These are phyloP conservation scores for Imbricaverruca yamaguchii DNA, from an alignment of 2,888 invertebrate species.

Conservation along the genomic window DNA sequence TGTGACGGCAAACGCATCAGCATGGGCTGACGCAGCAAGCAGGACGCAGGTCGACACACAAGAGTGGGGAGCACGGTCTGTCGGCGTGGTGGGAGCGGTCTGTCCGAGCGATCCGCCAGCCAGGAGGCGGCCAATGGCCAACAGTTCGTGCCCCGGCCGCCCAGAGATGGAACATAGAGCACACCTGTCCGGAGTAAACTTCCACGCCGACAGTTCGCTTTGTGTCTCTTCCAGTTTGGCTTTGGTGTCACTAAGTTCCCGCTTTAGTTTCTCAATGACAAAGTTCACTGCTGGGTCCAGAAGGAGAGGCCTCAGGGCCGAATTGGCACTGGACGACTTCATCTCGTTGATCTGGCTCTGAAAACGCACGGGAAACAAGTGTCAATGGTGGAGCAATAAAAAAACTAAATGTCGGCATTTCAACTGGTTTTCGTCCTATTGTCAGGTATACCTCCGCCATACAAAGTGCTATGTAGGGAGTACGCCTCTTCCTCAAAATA, in stretches of 20 bases:
- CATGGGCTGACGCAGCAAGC: too few relatives aligned
- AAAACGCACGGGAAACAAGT: constrained; percentile 29
- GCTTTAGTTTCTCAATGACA: constrained; percentile 78
- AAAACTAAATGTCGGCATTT: neutral
- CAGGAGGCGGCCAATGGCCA: too few relatives aligned
- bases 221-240: constrained; percentile 92
- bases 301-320: constrained; percentile 68
- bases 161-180: constrained; percentile 9
- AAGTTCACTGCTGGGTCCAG: constrained; percentile 94
- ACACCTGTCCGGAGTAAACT: constrained; percentile 84
- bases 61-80: too few relatives aligned
- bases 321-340: constrained; percentile 74
- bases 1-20: too few relatives aligned
- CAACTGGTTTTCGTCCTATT: neutral
- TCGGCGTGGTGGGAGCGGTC: too few relatives aligned
- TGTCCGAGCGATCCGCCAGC: too few relatives aligned
- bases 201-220: constrained; percentile 96
- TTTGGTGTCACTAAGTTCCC: constrained; percentile 80
- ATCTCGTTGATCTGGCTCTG: constrained; percentile 90
- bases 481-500: neutral
- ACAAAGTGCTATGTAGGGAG: too few relatives aligned
- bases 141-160: neutral
- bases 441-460: neutral
- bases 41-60: too few relatives aligned
- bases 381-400: constrained; percentile 13